phyloP scores from a whole-genome alignment of 2,888 invertebrate species.

The Tineola bisselliella region DNA sequence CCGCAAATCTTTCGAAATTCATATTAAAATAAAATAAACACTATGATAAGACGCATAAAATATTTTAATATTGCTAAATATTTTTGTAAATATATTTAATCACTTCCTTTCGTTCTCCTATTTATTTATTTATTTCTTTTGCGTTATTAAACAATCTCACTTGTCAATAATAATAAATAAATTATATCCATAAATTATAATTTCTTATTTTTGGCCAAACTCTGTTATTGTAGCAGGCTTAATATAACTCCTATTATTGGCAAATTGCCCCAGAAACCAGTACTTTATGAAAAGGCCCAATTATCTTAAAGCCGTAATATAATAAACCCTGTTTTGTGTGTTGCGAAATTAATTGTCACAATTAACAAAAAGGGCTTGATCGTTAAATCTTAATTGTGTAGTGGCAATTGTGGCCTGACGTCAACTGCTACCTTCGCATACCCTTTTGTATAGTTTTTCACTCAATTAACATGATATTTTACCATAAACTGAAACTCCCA shows the following conservation, averaged over 20 bases:
- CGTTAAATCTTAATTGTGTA: slow-evolving; percentile 48
- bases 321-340: slow-evolving; percentile 15
- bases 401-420: slow-evolving; percentile 31
- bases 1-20: too few species aligned
- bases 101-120: too few species aligned
- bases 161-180: too few species aligned
- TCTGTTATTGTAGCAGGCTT: neutral
- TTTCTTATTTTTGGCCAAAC: neutral
- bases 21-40: too few species aligned
- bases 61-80: too few species aligned
- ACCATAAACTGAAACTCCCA: neutral
- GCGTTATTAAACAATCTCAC: too few species aligned
- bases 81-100: too few species aligned
- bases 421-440: slow-evolving; percentile 22
- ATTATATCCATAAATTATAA: too few species aligned
- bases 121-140: too few species aligned
- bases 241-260: neutral
- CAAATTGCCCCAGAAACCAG: neutral
- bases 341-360: slow-evolving; percentile 33
- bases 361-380: slow-evolving; percentile 30
- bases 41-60: too few species aligned
- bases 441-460: neutral
- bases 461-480: neutral
- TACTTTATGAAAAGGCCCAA: slow-evolving; percentile 8
- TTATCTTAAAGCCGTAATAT: neutral